Conservation (phyloP, 2,113 vertebrate species). For the Pterocles burchelli region DNA sequence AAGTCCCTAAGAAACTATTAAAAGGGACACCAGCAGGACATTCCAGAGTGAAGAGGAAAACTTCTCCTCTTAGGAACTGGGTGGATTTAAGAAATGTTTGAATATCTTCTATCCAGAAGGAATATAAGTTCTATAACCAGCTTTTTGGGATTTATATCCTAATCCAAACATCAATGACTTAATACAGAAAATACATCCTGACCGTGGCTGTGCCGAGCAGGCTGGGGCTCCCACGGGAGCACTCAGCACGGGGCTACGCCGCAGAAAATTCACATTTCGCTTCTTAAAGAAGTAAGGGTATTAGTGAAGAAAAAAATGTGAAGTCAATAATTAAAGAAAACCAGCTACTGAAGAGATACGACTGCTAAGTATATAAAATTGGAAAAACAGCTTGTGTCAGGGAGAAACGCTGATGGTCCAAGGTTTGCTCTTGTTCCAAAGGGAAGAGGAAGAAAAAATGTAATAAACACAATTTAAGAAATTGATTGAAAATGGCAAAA, state of each 20-base stretch:
- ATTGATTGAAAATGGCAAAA: neutral
- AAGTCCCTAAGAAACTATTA: neutral
- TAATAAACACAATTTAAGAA: neutral
- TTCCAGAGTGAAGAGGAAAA: neutral
- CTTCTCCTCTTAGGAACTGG: neutral
- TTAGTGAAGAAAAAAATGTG: neutral
- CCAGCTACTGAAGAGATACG: rapidly evolving
- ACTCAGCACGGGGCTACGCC: rapidly evolving
- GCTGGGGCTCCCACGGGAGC: rapidly evolving
- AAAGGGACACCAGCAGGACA: neutral
- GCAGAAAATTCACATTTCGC: neutral
- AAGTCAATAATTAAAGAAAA: neutral
- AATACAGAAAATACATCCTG: neutral
- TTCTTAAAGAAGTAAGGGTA: neutral
- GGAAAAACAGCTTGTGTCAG: neutral
- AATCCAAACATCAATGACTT: neutral
- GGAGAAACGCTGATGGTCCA: no score
- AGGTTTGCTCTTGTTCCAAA: neutral
- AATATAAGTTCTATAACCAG: neutral
- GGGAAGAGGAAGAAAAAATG: neutral
- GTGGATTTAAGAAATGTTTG: neutral
- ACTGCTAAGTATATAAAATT: rapidly evolving
- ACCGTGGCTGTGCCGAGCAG: neutral
- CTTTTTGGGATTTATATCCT: neutral
- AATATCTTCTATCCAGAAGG: neutral